Evolutionary conservation across 2,797 vertebrate genomes (phyloP).

Genomic region (Cottoperca gobio): DNA sequence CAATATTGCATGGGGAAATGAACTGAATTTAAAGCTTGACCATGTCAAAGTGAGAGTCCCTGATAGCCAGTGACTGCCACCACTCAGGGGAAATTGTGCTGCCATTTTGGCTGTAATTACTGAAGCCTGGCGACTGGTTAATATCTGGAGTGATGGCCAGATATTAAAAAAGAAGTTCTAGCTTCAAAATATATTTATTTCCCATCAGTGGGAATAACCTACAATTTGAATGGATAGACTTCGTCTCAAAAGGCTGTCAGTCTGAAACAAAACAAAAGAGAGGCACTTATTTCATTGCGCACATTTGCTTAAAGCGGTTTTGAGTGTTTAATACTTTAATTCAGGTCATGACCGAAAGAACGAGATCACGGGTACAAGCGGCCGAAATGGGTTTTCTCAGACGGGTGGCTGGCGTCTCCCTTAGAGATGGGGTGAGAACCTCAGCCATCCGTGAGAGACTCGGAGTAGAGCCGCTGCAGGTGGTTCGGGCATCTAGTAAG

Average conservation of each 20-base stretch:
- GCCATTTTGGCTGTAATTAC: slow-evolving; percentile 61
- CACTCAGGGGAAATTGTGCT: slow-evolving; percentile 62
- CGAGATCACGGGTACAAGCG: too few species aligned
- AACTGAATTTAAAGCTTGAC: slow-evolving; percentile 71
- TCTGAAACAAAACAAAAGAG: background rate
- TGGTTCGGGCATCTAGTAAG: too few species aligned
- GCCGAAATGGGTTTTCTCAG: too few species aligned
- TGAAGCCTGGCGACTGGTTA: slow-evolving; percentile 50
- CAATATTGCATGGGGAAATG: slow-evolving; percentile 79
- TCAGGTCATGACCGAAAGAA: too few species aligned
- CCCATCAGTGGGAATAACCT: slow-evolving; percentile 31
- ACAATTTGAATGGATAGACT: slow-evolving; percentile 25
- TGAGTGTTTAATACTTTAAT: background rate
- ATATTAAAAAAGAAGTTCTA: slow-evolving; percentile 7
- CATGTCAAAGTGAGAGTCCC: slow-evolving; percentile 69
- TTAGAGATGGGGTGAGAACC: too few species aligned
- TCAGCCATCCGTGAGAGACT: too few species aligned
- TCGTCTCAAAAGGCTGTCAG: slow-evolving; percentile 2
- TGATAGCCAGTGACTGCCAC: slow-evolving; percentile 75
- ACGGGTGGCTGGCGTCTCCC: too few species aligned
- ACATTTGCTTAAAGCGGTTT: background rate
- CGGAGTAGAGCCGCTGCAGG: too few species aligned
- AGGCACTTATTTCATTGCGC: background rate
- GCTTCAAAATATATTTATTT: slow-evolving; percentile 39
- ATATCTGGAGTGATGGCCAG: slow-evolving; percentile 40